phyloP scores from a whole-genome alignment of 1,140 invertebrate genomes.

The Varroa destructor region DNA sequence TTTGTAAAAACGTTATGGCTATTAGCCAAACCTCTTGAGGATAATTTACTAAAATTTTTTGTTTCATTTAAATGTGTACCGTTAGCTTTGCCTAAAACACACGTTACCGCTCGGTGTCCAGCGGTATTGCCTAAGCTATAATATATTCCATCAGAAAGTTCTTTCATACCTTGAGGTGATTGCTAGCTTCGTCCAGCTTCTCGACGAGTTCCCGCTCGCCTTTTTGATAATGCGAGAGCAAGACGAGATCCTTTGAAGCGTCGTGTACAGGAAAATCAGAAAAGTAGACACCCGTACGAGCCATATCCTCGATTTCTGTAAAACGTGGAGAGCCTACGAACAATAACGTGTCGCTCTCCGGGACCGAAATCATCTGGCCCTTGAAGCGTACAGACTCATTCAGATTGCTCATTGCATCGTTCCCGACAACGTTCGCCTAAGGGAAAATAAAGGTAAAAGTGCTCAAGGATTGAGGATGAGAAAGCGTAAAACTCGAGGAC shows the following conservation, averaged over 20 bases:
- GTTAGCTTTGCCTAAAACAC: no score
- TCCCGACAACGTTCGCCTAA: neutral
- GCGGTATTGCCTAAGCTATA: no score
- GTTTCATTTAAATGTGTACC: no score
- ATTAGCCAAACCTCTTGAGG: no score
- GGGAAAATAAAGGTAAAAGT: neutral
- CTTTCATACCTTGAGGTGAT: slow-evolving; percentile 37
- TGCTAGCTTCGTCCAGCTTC: slow-evolving; percentile 41
- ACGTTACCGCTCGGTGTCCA: no score
- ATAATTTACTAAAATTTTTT: no score
- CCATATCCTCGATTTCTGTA: slow-evolving; percentile 39
- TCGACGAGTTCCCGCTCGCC: slow-evolving; percentile 41
- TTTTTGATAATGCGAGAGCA: slow-evolving; percentile 34
- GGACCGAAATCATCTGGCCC: slow-evolving; percentile 41
- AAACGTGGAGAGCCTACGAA: slow-evolving; percentile 41
- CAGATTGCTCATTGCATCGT: neutral
- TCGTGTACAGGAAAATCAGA: slow-evolving; percentile 42
- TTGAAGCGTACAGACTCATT: slow-evolving; percentile 29
- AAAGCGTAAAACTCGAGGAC: no score
- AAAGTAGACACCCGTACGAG: slow-evolving; percentile 39
- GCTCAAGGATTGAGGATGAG: no score
- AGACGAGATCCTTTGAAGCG: slow-evolving; percentile 40
- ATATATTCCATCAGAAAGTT: no score
- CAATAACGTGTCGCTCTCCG: slow-evolving; percentile 38
- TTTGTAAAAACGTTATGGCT: no score